Evolutionary conservation across 2,113 vertebrate genomes (phyloP), one percentile per base, ranked within the genome.

Genomic region (Lepus europaeus): DNA sequence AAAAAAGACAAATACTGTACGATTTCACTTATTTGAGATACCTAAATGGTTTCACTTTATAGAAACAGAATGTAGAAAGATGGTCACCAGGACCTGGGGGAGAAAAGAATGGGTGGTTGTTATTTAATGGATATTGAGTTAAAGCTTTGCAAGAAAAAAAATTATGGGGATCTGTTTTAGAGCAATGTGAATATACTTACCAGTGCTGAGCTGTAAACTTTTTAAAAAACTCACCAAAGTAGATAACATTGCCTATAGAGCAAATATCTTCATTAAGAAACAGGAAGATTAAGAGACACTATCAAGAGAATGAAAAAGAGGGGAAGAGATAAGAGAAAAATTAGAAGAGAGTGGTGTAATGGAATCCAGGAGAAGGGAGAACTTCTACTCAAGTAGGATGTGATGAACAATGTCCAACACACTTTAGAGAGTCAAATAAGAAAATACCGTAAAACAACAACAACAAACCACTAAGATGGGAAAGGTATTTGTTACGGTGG

Each of bases 281-380:
- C 3, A 68, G 23, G 19, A 86, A 83, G 63, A 78, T 59, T 80
- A 91, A 90, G 78, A 89, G 45, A 82, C 31, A 45, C 22, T 31
- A 63, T 61, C 17, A 76, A 76, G 72, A 63, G 7, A 19, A 53
- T 87, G 27, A 79, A 36, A 87, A 64, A 10, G 4, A 10, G 29
- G 29, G 3, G 10, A 82, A 79, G 29, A 89, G 16, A 11, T 29
- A 36, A n/a, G 68, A 72, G 66, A 87, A 87, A 89, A 79, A 90
- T 56, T 61, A 61, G 17, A 80, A 89, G 56, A 68, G 45, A 61
- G 36, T 81, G 14, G 49, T 73, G 22, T 79, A 68, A 77, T 36
- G 14, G n/a, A 89, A 61, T 72, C 36, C n/a, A 97, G 78, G 69
- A 87, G 78, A 94, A 88, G 33, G 22, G 29, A 89, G 12, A 68